phyloP scores from a whole-genome alignment of 2,113 vertebrate species.

The Fregata magnificens region DNA sequence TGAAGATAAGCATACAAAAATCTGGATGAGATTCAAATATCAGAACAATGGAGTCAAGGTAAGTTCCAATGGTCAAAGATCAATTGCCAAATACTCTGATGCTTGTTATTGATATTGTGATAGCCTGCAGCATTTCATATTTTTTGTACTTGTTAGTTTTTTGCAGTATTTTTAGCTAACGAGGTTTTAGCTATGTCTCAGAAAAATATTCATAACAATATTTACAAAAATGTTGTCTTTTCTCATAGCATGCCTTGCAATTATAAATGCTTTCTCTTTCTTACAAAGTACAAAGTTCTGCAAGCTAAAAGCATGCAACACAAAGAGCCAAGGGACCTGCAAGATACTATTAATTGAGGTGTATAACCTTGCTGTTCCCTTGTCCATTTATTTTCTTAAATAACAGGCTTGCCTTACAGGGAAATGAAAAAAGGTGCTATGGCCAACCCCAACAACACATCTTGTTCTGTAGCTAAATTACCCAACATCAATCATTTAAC shows the following conservation, averaged over 20 bases:
- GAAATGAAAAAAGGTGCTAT: slow-evolving; percentile 31
- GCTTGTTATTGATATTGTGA: neutral
- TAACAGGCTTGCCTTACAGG: neutral
- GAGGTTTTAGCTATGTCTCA: neutral
- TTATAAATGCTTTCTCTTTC: neutral
- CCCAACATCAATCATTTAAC: slow-evolving; percentile 43
- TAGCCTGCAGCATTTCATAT: neutral
- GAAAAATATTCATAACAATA: neutral
- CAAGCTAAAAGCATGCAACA: neutral
- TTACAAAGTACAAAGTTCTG: neutral
- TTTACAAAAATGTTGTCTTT: neutral
- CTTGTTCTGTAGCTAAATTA: slow-evolving; percentile 41
- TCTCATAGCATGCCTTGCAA: neutral
- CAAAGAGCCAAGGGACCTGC: neutral
- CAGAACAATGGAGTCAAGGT: neutral
- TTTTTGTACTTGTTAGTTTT: neutral
- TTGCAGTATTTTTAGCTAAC: neutral
- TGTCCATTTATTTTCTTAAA: slow-evolving; percentile 46
- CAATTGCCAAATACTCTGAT: neutral
- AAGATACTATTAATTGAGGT: slow-evolving; percentile 38
- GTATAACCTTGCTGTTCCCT: neutral
- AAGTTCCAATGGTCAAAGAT: neutral
- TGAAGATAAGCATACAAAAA: neutral
- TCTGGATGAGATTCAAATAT: neutral
- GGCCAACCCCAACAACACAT: neutral